Base-by-base conservation (phyloP, 2,888 invertebrate genomes). In the Acleris laterana region DNA sequence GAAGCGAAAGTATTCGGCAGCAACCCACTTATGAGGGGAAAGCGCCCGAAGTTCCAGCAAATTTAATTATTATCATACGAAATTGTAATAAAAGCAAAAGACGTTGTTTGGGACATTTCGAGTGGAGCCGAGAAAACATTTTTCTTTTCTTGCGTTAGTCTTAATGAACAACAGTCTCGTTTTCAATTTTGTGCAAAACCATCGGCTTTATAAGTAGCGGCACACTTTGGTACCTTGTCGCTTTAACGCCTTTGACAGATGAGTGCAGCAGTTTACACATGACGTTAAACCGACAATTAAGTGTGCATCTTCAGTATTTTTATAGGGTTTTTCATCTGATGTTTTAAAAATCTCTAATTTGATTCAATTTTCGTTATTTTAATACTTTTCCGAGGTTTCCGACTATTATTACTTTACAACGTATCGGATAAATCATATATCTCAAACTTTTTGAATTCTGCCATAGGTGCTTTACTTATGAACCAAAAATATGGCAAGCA, bases 31-130 rank as follows among this genome's bases (percentile, higher is more conserved):
- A 55, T 55, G 52, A 13, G 17, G 13, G 22, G 25, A 32, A 16
- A 32, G 52, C 51, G 53, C 13, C 11, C n/a, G 19, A 62, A 62
- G 20, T 55, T 55, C n/a, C 22, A 38, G 4, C 38, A 62, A 55
- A 62, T 62, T 62, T n/a, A 62, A 62, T 62, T 49, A 55, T 49
- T 49, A 32, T 46, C 46, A 46, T 46, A 46, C n/a, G 17, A 46
- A 46, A 46, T 46, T 62, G 17, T 49, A 62, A 22, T 22, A 62
- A 9, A 49, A 49, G 48, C 48, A 55, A 9, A 62, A 19, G 50
- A 32, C 22, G 17, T 53, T 62, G 16, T 16, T 53, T 32, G n/a
- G 61, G 53, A 28, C 46, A 42, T 28, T 52, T 53, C 25, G 28
- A 22, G 46, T 53, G 44, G 44, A n/a, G n/a, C 5, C n/a, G 16